phyloP scores from a whole-genome alignment of 2,113 vertebrate genomes.

The Rissa tridactyla region DNA sequence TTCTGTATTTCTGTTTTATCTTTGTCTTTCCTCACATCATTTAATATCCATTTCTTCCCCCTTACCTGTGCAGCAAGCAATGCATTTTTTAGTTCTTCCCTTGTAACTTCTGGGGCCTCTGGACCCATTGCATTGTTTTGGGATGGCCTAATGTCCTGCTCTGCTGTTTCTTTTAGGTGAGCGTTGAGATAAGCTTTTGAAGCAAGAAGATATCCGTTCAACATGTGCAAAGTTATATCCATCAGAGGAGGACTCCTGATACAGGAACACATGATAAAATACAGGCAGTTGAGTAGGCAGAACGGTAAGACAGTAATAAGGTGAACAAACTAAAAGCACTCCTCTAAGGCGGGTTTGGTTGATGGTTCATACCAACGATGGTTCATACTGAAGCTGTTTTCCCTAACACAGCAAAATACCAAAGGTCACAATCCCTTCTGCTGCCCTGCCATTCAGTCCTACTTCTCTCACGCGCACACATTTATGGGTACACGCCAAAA shows the following conservation, averaged over 20 bases:
- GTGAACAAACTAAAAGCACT: background rate
- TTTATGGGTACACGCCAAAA: fast-evolving
- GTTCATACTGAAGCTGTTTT: background rate
- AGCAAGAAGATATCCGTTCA: constrained; percentile 94
- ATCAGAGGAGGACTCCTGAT: constrained; percentile 93
- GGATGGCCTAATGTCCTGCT: constrained; percentile 87
- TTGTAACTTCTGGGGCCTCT: constrained; percentile 93
- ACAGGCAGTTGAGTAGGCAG: background rate
- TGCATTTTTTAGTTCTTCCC: constrained; percentile 97
- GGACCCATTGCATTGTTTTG: constrained; percentile 84
- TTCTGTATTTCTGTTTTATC: background rate
- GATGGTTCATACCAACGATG: background rate
- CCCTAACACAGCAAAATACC: background rate
- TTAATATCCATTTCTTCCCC: background rate
- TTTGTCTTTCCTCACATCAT: background rate
- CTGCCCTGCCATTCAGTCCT: background rate
- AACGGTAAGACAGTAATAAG: background rate
- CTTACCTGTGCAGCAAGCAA: constrained; percentile 93
- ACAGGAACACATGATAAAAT: background rate
- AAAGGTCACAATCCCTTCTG: background rate
- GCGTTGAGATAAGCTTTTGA: constrained; percentile 94
- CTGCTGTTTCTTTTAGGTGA: constrained; percentile 94
- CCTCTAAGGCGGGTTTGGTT: background rate
- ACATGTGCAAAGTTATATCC: constrained; percentile 95
- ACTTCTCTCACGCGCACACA: background rate